Conservation (phyloP, 2,888 invertebrate genomes). For the Pammene fasciana region DNA sequence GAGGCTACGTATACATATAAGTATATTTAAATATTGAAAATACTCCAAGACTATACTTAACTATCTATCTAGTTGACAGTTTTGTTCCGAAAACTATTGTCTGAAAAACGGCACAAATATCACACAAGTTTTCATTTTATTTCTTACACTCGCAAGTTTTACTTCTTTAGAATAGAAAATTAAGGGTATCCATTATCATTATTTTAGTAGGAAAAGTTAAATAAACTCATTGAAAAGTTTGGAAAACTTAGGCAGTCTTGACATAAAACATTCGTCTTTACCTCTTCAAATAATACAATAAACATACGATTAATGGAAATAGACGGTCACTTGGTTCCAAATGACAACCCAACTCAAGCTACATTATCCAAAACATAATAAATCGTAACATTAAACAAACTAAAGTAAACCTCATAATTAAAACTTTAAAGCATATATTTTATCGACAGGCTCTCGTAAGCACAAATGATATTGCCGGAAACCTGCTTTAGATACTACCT, state of each 20-base stretch:
- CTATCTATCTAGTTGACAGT: too few species aligned
- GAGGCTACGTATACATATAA: too few species aligned
- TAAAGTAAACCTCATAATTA: neutral
- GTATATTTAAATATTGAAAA: too few species aligned
- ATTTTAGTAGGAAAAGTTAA: too few species aligned
- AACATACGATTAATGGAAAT: conserved; percentile 9
- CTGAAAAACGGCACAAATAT: too few species aligned
- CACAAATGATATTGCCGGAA: conserved; percentile 34
- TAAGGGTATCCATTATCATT: too few species aligned
- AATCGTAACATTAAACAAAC: neutral
- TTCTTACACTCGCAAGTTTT: too few species aligned
- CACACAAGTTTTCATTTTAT: too few species aligned
- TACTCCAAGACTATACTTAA: too few species aligned
- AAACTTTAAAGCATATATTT: neutral
- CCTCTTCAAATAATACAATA: conserved; percentile 14
- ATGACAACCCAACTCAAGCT: conserved; percentile 5
- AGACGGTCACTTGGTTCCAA: conserved; percentile 2
- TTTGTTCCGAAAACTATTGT: too few species aligned
- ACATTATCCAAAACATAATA: neutral
- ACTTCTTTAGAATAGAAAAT: too few species aligned
- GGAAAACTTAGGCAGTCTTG: neutral
- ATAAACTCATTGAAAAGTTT: neutral
- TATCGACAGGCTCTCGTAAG: neutral
- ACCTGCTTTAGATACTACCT: conserved; percentile 47
- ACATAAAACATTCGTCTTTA: conserved; percentile 1